Percentiles rank a stretch among this genome's conserved stretches.
Evolutionary conservation across 2,113 vertebrate species (phyloP).

Genomic region (Tyto alba): DNA sequence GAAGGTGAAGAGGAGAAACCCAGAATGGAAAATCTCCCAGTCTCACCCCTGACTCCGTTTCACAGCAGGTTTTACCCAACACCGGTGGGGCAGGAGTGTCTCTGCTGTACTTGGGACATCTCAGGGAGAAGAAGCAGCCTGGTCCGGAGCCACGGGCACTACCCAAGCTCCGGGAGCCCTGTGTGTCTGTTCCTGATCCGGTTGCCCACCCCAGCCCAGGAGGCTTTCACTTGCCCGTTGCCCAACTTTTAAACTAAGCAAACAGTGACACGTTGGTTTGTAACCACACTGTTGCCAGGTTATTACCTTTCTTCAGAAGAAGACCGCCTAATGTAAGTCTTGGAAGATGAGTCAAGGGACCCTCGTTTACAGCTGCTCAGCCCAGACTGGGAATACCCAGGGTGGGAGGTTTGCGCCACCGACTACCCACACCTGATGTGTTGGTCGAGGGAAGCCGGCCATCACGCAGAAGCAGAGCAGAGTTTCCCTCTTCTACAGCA

Average conservation of each 20-base stretch:
- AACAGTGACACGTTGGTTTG: background rate
- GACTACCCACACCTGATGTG: background rate
- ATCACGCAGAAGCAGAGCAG: background rate
- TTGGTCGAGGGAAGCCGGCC: accelerated
- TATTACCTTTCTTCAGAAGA: background rate
- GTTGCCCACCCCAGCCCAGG: background rate
- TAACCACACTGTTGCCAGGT: background rate
- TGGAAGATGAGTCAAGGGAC: background rate
- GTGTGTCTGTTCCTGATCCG: background rate
- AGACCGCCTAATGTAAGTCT: background rate
- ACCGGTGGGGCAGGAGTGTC: background rate
- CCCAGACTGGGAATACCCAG: background rate
- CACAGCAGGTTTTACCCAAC: background rate
- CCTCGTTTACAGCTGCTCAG: background rate
- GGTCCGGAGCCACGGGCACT: background rate
- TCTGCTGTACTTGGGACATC: background rate
- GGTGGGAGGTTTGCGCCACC: background rate
- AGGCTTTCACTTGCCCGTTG: background rate
- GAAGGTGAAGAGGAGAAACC: background rate
- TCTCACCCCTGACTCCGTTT: background rate
- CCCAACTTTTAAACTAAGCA: background rate
- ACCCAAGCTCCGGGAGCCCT: background rate
- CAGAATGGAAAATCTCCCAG: background rate
- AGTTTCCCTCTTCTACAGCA: background rate
- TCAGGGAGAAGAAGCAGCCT: background rate